A percentile compares a stretch with the other conserved stretches of the same genome.
Evolutionary conservation across 2,888 invertebrate species (phyloP).

Genomic region (Trachelus stipa): DNA sequence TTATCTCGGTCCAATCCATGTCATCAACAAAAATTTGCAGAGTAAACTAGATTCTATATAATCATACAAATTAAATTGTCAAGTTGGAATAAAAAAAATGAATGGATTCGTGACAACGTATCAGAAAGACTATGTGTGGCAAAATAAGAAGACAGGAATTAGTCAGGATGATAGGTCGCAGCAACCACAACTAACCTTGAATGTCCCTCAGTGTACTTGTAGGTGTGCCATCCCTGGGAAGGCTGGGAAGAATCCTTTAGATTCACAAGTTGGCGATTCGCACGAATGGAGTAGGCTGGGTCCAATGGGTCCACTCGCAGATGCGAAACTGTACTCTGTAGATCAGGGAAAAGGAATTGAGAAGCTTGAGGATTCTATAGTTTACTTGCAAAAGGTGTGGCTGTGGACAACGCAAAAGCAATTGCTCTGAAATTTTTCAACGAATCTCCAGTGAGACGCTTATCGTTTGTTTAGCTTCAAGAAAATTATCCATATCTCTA

Average conservation of each 20-base stretch:
- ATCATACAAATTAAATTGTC: constrained; percentile 3
- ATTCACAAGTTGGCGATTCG: constrained; percentile 37
- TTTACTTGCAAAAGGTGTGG: constrained; percentile 72
- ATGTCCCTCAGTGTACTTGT: too few species aligned
- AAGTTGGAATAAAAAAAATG: constrained; percentile 57
- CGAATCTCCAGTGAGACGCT: neutral
- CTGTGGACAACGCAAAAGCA: neutral
- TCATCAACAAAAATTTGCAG: too few species aligned
- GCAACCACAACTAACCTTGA: neutral
- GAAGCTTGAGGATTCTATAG: constrained; percentile 72
- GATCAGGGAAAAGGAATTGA: constrained; percentile 66
- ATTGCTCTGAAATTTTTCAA: constrained; percentile 19
- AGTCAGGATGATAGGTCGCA: neutral
- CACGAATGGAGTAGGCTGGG: constrained; percentile 66
- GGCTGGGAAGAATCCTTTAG: constrained; percentile 19
- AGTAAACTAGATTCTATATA: too few species aligned
- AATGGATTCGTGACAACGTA: constrained; percentile 75
- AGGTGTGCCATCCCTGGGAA: neutral
- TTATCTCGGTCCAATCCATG: constrained; percentile 10
- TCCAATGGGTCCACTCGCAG: constrained; percentile 73
- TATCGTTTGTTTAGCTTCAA: constrained; percentile 67
- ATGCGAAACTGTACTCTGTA: constrained; percentile 72
- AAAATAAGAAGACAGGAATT: constrained; percentile 60
- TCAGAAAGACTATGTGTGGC: constrained; percentile 75
- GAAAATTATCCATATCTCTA: constrained; percentile 76